Conservation (phyloP, 1,140 invertebrate species). For the Drosophila seguyi region DNA sequence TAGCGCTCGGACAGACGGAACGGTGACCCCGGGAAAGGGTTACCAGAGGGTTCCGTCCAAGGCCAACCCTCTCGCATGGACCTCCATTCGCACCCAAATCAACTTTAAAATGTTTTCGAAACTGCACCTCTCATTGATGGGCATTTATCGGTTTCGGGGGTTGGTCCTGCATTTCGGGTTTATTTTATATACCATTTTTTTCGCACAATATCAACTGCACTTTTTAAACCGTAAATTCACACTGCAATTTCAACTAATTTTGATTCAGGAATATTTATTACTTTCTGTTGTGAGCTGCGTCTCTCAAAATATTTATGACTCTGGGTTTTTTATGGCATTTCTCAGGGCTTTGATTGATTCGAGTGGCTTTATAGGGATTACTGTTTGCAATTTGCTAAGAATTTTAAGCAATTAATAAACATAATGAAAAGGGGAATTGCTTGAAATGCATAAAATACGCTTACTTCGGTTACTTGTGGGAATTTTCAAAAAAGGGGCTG, state of each 20-base stretch:
- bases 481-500: constrained; percentile 17
- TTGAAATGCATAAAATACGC: constrained; percentile 39
- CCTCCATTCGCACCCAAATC: constrained; percentile 68
- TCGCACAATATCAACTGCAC: constrained; percentile 47
- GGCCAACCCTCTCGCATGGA: constrained; percentile 5
- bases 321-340: constrained; percentile 55
- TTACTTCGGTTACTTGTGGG: constrained; percentile 35
- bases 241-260: constrained; percentile 61
- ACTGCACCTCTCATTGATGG: constrained; percentile 76
- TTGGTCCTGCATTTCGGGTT: constrained; percentile 50
- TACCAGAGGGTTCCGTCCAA: constrained; percentile 16
- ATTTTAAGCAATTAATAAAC: constrained; percentile 3
- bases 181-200: constrained; percentile 21
- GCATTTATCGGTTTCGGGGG: constrained; percentile 66
- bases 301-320: constrained; percentile 80
- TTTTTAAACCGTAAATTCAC: constrained; percentile 52
- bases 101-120: constrained; percentile 83
- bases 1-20: constrained; percentile 71
- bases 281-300: constrained; percentile 39
- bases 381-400: constrained; percentile 14
- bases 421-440: not conserved
- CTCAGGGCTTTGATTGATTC: constrained; percentile 67
- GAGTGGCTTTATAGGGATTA: constrained; percentile 17
- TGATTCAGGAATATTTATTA: constrained; percentile 31
- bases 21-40: constrained; percentile 68